phyloP scores from a whole-genome alignment of 2,888 invertebrate genomes.

The Fragum fragum region DNA sequence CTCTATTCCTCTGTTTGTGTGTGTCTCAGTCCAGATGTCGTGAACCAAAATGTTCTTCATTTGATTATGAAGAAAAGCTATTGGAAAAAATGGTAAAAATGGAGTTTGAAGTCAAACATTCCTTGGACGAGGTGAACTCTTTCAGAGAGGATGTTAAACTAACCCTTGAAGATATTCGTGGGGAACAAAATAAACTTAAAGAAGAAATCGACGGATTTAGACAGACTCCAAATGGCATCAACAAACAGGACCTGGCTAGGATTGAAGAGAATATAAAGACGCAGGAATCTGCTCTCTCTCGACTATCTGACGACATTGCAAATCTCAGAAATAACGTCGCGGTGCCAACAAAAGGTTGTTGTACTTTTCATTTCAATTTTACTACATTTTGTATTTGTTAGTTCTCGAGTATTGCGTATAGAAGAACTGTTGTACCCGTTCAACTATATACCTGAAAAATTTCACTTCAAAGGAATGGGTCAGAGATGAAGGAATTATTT shows the following conservation, averaged over 20 bases:
- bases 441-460: no score
- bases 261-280: no score
- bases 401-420: no score
- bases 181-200: not conserved
- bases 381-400: no score
- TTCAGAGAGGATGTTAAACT: not conserved
- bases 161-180: not conserved
- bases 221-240: not conserved
- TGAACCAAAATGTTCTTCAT: constrained; percentile 7
- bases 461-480: no score
- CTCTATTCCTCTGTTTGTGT: no score
- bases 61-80: constrained; percentile 8
- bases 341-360: not conserved
- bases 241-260: not conserved
- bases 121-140: not conserved
- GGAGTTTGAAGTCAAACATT: not conserved
- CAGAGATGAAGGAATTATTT: no score
- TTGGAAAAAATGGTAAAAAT: constrained; percentile 18
- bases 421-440: no score
- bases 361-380: not conserved
- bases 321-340: not conserved
- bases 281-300: not conserved
- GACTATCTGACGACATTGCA: not conserved
- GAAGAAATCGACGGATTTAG: not conserved
- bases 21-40: not conserved